Evolutionary conservation across 2,113 vertebrate species (phyloP).

Genomic region (Struthidea cinerea): DNA sequence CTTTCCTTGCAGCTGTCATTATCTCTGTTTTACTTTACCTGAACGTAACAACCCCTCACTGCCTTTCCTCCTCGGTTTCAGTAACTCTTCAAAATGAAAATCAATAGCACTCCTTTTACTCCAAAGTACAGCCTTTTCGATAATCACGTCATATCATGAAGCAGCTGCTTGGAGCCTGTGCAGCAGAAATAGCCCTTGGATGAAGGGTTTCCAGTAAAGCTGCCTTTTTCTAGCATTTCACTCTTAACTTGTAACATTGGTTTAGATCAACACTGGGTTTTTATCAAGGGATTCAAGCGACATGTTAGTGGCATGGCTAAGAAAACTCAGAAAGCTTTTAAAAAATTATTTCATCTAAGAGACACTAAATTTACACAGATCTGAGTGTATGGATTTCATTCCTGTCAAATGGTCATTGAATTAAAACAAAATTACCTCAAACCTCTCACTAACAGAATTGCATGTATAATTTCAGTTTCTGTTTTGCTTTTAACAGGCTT

Average conservation of each 20-base stretch:
- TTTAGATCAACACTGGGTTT: background rate
- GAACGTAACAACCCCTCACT: constrained; percentile 28
- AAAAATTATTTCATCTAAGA: background rate
- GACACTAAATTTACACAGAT: background rate
- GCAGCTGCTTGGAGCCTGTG: background rate
- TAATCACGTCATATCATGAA: background rate
- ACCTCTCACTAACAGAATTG: background rate
- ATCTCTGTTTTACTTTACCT: constrained; percentile 65
- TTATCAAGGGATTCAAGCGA: background rate
- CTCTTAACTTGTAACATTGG: background rate
- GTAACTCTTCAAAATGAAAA: constrained; percentile 45
- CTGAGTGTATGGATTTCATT: background rate
- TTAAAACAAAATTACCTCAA: background rate
- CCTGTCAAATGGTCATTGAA: background rate
- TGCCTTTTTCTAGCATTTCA: background rate
- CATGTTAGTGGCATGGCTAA: background rate
- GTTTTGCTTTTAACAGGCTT: background rate
- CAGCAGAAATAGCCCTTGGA: background rate
- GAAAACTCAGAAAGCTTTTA: background rate
- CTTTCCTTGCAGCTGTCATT: constrained; percentile 35
- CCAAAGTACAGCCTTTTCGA: background rate
- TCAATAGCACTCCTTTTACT: background rate
- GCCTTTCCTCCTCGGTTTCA: background rate
- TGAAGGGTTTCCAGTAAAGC: constrained; percentile 12
- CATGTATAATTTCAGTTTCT: constrained; percentile 6